Conservation (phyloP, 2,113 vertebrate species). For the Sitta europaea region DNA sequence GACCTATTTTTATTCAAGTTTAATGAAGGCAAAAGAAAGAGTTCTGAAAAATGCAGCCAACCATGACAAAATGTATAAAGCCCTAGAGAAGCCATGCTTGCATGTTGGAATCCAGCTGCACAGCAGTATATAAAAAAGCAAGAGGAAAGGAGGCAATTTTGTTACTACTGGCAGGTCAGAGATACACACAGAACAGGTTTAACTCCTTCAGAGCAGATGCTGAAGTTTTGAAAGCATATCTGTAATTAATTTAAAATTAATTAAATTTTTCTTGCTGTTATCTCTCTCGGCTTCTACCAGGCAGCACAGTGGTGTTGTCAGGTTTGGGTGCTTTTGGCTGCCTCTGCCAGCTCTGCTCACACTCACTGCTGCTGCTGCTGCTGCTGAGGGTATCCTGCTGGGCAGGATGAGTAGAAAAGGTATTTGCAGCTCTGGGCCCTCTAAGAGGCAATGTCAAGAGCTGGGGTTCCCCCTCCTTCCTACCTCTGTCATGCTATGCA, state of each 20-base stretch:
- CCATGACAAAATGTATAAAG: neutral
- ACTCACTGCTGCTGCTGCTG: fast-evolving
- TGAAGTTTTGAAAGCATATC: neutral
- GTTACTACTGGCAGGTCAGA: neutral
- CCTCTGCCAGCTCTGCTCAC: neutral
- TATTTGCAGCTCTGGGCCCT: neutral
- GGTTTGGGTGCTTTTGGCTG: neutral
- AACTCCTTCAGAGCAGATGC: neutral
- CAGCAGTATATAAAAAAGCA: neutral
- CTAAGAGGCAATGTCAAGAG: fast-evolving
- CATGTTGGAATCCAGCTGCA: neutral
- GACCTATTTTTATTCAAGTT: slow-evolving; percentile 19
- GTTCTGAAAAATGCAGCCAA: slow-evolving; percentile 18
- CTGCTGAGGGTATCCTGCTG: neutral
- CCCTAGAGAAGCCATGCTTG: neutral
- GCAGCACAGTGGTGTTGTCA: neutral
- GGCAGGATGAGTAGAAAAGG: fast-evolving
- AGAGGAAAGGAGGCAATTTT: neutral
- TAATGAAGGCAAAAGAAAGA: slow-evolving; percentile 34
- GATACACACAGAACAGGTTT: neutral
- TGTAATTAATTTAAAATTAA: neutral
- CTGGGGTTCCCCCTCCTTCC: neutral
- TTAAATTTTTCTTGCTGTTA: neutral
- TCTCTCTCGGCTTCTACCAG: neutral
- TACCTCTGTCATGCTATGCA: fast-evolving